Evolutionary conservation across 2,888 invertebrate genomes (phyloP), one percentile per base, ranked within the genome.

Genomic region (Aporophyla nigra): DNA sequence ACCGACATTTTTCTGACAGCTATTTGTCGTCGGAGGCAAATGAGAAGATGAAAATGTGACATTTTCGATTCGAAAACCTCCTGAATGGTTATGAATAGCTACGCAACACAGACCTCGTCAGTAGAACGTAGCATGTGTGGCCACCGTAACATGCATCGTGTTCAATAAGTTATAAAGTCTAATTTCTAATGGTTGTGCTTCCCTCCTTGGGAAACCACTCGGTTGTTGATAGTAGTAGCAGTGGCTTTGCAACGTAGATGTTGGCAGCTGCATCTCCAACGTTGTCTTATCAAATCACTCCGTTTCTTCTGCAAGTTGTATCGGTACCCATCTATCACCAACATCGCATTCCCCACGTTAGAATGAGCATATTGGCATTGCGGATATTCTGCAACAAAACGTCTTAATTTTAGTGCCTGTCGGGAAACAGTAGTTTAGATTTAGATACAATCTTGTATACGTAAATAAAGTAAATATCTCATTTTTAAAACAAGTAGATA

Each of bases 211-310:
- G 27, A 1, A 5, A 83, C 56, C 1, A 82, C 79, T 53, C 71
- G 53, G 10, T 74, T 33, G 21, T 69, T 46, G 5, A 71, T 46
- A 1, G 61, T 83, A 6, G 62, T 2, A 12, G 74, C 83, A 16
- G 80, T 83, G 10, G 79, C 82, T 46, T 83, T 82, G n/a, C 82
- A 82, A 0, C 79, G 81, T 24, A 83, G 71, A 74, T 75, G 80
- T 67, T 84, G 80, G 51, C 65, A n/a, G 68, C 83, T 71, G 67
- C 79, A 83, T 0, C 83, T n/a, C 83, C 83, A 78, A 27, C 63
- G 59, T 61, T 84, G 84, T 40, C 46, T 70, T 10, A 0, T 27
- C 2, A 6, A 14, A 46, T 84, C 49, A 40, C 83, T 83, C 12
- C 75, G 65, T 63, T 70, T 69, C 43, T 68, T 79, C 51, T 80